Evolutionary conservation across 1,140 invertebrate genomes (phyloP), one percentile per base, ranked within the genome.

Genomic region (Chrysopa pallens): DNA sequence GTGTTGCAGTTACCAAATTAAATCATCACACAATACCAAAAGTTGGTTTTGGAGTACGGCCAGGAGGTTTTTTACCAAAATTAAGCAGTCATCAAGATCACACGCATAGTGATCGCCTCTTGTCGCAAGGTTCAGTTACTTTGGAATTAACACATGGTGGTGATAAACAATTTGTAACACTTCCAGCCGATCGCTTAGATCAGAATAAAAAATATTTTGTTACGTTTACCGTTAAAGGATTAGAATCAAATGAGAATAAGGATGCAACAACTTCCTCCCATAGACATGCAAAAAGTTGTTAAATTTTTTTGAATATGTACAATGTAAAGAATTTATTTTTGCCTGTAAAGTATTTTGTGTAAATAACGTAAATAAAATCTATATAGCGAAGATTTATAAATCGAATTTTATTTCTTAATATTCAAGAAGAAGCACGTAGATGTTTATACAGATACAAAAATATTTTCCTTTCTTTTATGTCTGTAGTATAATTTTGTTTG

Each of bases 191-290:
- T 53, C 78, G 73, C 59, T 60, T 89, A 51, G 83, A 89, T 57
- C 80, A 80, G 54, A 86, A 83, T 53, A 91, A 88, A 62, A 72
- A 83, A 53, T 90, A 89, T 60, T 87, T 84, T 56, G 84, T 91
- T 39, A 88, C 84, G 13, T 88, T 91, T 53, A 88, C 84, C 9
- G 83, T 89, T 11, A 84, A 82, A 57, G 81, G 80, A 29, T 50
- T 55, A 29, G 53, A 48, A 8, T 38, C 50, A 4, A 9, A 43
- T 47, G 6, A 43, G 42, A 12, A 45, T 51, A 15, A 51, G 51
- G n/a, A 31, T 6, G 27, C 4, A 41, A 12, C 13, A 8, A n/a
- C 40, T 6, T 4, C 29, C 1, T 29, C 28, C 5, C 40, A 41
- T 41, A 29, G 40, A 31, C 40, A 41, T 33, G 28, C 40, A 8